These are phyloP conservation scores for Diadromus collaris DNA, from an alignment of 2,888 invertebrate genomes.

Conservation along the genomic window DNA sequence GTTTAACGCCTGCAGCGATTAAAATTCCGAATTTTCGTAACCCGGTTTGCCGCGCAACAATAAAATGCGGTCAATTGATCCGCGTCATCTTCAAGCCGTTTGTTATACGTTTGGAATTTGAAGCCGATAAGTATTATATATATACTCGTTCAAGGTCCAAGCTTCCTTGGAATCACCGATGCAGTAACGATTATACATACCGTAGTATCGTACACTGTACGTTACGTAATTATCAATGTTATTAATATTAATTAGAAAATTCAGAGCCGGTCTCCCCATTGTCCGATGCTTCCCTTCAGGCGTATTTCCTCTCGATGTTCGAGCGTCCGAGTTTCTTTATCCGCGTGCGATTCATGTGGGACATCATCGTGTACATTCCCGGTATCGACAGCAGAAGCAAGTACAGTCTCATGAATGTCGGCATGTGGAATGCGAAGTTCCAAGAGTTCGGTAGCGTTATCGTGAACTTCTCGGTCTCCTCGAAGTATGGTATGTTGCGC, in stretches of 20 bases:
- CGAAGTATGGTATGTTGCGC: slow-evolving; percentile 93
- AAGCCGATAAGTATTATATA: not conserved
- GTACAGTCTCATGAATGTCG: slow-evolving; percentile 89
- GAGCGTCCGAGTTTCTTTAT: slow-evolving; percentile 83
- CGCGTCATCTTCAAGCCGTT: not conserved
- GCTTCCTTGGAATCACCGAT: not conserved
- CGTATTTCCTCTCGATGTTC: slow-evolving; percentile 68
- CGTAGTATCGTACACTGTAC: not conserved
- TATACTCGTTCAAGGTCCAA: not conserved
- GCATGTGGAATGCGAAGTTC: slow-evolving; percentile 94
- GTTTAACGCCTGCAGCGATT: not conserved
- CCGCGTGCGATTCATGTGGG: slow-evolving; percentile 90
- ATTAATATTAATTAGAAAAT: slow-evolving; percentile 7
- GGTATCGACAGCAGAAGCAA: slow-evolving; percentile 89
- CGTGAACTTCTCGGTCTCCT: slow-evolving; percentile 90
- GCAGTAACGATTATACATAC: not conserved
- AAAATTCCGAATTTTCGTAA: not conserved
- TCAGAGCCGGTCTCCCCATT: not conserved
- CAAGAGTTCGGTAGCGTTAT: slow-evolving; percentile 90
- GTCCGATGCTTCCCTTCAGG: slow-evolving; percentile 44
- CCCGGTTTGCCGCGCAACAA: not conserved
- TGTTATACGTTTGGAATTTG: not conserved
- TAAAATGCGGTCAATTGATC: not conserved
- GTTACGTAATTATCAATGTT: not conserved
- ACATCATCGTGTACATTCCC: slow-evolving; percentile 89